phyloP scores from a whole-genome alignment of 2,888 invertebrate genomes.

The Spodoptera littoralis region DNA sequence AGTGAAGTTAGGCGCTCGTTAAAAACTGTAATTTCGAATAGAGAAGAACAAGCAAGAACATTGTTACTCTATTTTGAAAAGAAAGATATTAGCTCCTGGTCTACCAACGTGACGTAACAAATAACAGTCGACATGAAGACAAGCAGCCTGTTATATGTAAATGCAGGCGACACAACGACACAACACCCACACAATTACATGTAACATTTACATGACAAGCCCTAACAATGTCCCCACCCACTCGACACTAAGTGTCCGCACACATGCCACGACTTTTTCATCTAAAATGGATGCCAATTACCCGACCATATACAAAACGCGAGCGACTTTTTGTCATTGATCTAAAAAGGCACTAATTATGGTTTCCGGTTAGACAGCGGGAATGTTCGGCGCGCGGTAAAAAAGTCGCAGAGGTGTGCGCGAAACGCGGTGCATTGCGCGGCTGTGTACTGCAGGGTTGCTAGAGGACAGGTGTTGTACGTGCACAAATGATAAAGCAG shows the following conservation, averaged over 20 bases:
- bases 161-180: neutral
- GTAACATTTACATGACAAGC: conserved; percentile 3
- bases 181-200: neutral
- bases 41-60: no score
- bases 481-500: no score
- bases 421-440: conserved; percentile 50
- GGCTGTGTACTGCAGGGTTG: conserved; percentile 55
- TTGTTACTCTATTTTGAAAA: no score
- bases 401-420: conserved; percentile 69
- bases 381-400: conserved; percentile 63
- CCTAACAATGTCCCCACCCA: conserved; percentile 47
- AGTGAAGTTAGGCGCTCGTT: no score
- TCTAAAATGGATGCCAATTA: conserved; percentile 65
- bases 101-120: neutral
- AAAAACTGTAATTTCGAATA: no score
- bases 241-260: conserved; percentile 43
- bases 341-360: conserved; percentile 70
- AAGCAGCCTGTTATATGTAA: conserved; percentile 12
- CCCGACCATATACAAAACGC: conserved; percentile 62
- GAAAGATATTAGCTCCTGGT: no score
- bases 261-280: conserved; percentile 52
- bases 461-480: no score
- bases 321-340: conserved; percentile 62
- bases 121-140: neutral
- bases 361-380: conserved; percentile 62